Conservation (phyloP, 2,113 vertebrate genomes). For the Colossoma macropomum region DNA sequence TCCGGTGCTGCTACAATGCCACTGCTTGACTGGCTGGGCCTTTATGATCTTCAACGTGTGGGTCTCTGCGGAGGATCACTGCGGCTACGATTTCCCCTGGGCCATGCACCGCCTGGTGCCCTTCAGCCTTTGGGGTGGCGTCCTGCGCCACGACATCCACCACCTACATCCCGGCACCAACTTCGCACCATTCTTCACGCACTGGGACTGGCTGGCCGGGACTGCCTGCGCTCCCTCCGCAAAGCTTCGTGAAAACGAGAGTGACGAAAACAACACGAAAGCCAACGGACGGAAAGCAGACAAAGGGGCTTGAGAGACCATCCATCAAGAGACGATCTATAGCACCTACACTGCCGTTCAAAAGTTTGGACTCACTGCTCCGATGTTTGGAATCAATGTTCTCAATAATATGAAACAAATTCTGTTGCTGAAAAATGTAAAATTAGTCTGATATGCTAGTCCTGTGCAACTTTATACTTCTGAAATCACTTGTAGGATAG, state of each 20-base stretch:
- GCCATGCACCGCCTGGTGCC: conserved; percentile 79
- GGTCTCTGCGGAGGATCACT: conserved; percentile 82
- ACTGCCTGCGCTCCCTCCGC: conserved; percentile 55
- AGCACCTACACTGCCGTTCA: not conserved
- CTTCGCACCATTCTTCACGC: conserved; percentile 82
- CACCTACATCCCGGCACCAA: conserved; percentile 78
- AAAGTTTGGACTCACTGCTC: not conserved
- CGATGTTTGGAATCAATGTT: not conserved
- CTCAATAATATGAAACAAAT: no score
- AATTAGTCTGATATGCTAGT: not conserved
- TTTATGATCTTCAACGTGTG: conserved; percentile 84
- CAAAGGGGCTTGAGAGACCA: conserved; percentile 54
- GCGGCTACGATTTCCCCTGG: conserved; percentile 83
- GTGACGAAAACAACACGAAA: conserved; percentile 36
- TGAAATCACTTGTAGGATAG: no score
- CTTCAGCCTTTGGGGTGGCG: conserved; percentile 79
- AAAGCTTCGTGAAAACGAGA: not conserved
- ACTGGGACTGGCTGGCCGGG: conserved; percentile 82
- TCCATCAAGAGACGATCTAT: not conserved
- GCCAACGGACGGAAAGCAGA: conserved; percentile 57
- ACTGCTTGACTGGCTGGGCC: conserved; percentile 79
- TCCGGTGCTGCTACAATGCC: conserved; percentile 79
- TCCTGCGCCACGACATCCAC: conserved; percentile 78
- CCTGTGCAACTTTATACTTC: no score
- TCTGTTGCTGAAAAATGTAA: not conserved